A percentile compares a stretch with the other conserved stretches of the same genome.
phyloP scores from a whole-genome alignment of 2,888 invertebrate species.

The Masnerella sp. region DNA sequence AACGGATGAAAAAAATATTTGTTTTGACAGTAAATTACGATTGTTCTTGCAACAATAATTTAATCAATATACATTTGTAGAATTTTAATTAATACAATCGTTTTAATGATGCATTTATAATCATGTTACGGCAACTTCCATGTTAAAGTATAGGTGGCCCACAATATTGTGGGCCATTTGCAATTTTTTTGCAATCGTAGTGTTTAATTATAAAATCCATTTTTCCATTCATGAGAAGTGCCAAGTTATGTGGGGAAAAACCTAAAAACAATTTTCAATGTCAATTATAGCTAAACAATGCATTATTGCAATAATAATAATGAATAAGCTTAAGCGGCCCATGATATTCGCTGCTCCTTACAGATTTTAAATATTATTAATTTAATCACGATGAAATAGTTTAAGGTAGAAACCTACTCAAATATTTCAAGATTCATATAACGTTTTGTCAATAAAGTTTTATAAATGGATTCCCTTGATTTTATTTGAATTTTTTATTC shows the following conservation, averaged over 20 bases:
- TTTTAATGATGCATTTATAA: constrained; percentile 11
- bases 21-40: background rate
- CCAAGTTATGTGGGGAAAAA: constrained; percentile 1
- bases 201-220: constrained; percentile 1
- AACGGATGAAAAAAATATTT: background rate
- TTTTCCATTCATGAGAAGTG: constrained; percentile 1
- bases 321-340: constrained; percentile 8
- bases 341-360: constrained; percentile 6
- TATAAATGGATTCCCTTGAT: too few species aligned
- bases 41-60: background rate
- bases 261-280: background rate
- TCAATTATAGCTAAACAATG: constrained; percentile 8
- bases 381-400: too few species aligned
- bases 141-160: constrained; percentile 22
- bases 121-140: background rate
- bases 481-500: too few species aligned
- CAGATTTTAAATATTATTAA: background rate
- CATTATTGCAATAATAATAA: constrained; percentile 11
- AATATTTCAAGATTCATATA: too few species aligned
- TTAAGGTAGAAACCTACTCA: too few species aligned
- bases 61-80: too few species aligned
- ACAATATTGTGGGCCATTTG: constrained; percentile 10
- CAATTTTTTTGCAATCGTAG: constrained; percentile 3
- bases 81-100: too few species aligned
- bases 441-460: too few species aligned